Evolutionary conservation across 2,113 vertebrate genomes (phyloP).

Genomic region (Hemicordylus capensis): DNA sequence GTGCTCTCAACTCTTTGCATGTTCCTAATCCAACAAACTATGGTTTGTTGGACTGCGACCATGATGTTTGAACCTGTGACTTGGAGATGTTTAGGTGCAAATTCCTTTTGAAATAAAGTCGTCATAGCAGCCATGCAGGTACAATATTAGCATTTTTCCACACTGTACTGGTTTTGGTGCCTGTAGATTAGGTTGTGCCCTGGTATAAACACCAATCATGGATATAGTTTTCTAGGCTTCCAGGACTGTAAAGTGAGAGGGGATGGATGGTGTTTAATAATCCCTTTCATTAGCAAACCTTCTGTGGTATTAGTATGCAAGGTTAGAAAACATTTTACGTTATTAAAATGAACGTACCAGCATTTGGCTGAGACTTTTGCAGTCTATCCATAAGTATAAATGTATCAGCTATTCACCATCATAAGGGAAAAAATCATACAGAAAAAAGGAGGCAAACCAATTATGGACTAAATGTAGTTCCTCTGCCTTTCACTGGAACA

Average conservation of each 20-base stretch:
- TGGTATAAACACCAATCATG: background rate
- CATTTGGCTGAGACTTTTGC: background rate
- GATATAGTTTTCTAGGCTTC: background rate
- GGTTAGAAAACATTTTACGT: too few relatives aligned
- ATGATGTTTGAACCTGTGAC: too few relatives aligned
- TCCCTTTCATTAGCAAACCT: background rate
- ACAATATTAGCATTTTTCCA: background rate
- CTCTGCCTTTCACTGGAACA: too few relatives aligned
- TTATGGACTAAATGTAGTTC: background rate
- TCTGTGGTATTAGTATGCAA: background rate
- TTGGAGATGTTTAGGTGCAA: background rate
- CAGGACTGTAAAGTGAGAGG: background rate
- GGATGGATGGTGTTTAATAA: background rate
- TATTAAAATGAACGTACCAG: too few relatives aligned
- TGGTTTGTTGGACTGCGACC: too few relatives aligned
- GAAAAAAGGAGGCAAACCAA: background rate
- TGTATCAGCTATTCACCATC: background rate
- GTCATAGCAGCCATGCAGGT: background rate
- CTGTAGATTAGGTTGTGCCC: background rate
- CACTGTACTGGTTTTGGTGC: background rate
- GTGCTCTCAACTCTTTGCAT: too few relatives aligned
- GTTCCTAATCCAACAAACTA: too few relatives aligned
- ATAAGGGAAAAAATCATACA: background rate
- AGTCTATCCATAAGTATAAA: background rate
- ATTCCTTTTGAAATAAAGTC: background rate